Percentiles rank a stretch among this genome's conserved stretches.
These are phyloP conservation scores for Merodon equestris DNA, from an alignment of 2,888 invertebrate genomes.

Conservation along the genomic window DNA sequence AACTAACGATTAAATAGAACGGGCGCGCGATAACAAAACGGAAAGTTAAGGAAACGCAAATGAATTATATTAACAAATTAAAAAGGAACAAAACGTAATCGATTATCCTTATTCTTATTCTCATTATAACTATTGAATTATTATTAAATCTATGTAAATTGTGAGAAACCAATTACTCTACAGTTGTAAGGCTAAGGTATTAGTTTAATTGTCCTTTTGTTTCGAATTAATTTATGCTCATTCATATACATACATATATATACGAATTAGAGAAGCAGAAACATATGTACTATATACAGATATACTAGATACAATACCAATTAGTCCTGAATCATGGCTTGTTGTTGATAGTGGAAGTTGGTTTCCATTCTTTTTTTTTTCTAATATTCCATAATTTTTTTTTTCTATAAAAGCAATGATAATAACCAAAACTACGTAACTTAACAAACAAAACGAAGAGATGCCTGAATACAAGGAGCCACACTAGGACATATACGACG, in stretches of 20 bases:
- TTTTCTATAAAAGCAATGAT: conserved; percentile 10
- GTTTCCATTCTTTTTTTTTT: conserved; percentile 45
- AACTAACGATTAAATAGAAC: conserved; percentile 5
- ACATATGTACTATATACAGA: conserved; percentile 43
- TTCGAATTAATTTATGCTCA: conserved; percentile 65
- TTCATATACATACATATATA: conserved; percentile 39
- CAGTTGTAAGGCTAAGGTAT: conserved; percentile 57
- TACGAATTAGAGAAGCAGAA: too few relatives aligned
- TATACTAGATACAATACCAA: conserved; percentile 54
- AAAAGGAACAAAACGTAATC: conserved; percentile 42
- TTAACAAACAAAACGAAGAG: conserved; percentile 15
- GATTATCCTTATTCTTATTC: conserved; percentile 54
- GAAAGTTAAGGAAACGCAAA: conserved; percentile 24
- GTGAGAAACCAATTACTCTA: conserved; percentile 59
- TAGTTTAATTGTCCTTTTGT: conserved; percentile 61
- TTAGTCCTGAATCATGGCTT: conserved; percentile 60
- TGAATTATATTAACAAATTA: conserved; percentile 44
- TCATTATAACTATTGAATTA: conserved; percentile 40
- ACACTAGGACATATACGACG: too few relatives aligned
- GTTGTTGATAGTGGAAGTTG: conserved; percentile 58
- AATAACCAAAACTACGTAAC: conserved; percentile 49
- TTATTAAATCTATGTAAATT: conserved; percentile 58
- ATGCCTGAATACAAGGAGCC: conserved; percentile 20
- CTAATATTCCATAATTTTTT: conserved; percentile 63
- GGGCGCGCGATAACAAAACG: conserved; percentile 20